phyloP scores from a whole-genome alignment of 2,113 vertebrate species.

The Hystrix cristata region DNA sequence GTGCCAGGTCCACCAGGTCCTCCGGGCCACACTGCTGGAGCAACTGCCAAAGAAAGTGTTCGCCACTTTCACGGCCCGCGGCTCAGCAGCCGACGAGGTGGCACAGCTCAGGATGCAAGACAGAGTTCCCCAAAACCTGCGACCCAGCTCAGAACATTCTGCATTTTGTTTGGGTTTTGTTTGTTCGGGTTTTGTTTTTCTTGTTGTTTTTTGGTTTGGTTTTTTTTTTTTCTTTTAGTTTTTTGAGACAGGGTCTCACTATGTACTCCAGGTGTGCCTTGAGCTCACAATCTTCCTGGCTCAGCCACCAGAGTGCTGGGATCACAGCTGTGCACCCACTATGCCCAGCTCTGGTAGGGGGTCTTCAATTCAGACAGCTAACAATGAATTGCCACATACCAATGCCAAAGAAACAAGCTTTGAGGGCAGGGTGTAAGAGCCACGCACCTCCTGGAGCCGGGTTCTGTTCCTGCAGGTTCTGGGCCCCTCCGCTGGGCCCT shows the following conservation, averaged over 20 bases:
- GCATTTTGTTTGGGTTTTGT: no score
- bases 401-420: background rate
- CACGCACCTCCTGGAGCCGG: conserved; percentile 92
- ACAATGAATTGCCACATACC: background rate
- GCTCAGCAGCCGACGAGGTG: background rate
- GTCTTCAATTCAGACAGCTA: background rate
- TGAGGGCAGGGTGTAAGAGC: conserved; percentile 23
- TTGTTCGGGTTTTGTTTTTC: no score
- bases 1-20: conserved; percentile 94
- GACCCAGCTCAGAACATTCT: accelerated
- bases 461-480: conserved; percentile 88
- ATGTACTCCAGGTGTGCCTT: background rate
- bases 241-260: background rate
- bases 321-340: no score
- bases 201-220: background rate
- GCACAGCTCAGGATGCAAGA: background rate
- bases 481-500: conserved; percentile 84
- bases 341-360: background rate
- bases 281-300: background rate
- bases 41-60: conserved; percentile 85
- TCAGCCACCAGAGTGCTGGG: background rate
- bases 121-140: background rate
- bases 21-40: conserved; percentile 93
- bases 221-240: background rate
- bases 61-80: background rate